phyloP scores from a whole-genome alignment of 2,888 invertebrate species.

The Cabera pusaria region DNA sequence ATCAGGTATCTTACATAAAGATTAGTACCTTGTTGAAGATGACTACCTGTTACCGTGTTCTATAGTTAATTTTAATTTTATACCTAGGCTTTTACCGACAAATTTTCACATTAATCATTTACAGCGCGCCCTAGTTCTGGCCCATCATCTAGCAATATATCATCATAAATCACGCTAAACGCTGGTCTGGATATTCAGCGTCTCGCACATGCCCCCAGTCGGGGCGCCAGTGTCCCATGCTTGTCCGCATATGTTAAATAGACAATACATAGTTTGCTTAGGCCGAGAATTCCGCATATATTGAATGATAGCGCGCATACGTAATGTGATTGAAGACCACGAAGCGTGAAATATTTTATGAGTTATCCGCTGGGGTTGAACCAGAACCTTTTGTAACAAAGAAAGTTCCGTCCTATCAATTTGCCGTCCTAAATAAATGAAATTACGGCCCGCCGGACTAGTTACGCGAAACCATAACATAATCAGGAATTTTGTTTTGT shows the following conservation, averaged over 20 bases:
- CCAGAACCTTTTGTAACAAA: conserved; percentile 28
- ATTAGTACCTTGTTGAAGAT: too few species aligned
- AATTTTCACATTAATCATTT: conserved; percentile 45
- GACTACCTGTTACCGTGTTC: too few species aligned
- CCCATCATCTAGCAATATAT: conserved; percentile 58
- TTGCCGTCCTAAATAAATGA: conserved; percentile 29
- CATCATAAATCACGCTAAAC: conserved; percentile 68
- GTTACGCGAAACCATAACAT: conserved; percentile 3
- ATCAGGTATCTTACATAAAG: too few species aligned
- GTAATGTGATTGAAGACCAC: conserved; percentile 34
- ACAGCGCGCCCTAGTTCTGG: conserved; percentile 37
- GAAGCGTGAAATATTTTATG: conserved; percentile 31
- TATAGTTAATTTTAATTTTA: not conserved
- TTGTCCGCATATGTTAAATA: conserved; percentile 46
- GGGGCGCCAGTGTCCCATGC: conserved; percentile 40
- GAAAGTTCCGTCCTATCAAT: conserved; percentile 28
- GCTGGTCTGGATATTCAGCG: conserved; percentile 49
- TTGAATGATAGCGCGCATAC: conserved; percentile 33
- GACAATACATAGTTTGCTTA: conserved; percentile 48
- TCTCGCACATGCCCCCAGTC: conserved; percentile 49
- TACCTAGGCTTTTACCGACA: conserved; percentile 9
- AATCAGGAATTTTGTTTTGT: conserved; percentile 4
- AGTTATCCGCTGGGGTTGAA: conserved; percentile 27
- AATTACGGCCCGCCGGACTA: conserved; percentile 15
- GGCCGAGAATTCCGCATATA: conserved; percentile 36